phyloP scores from a whole-genome alignment of 2,113 vertebrate species.

The Felis catus region DNA sequence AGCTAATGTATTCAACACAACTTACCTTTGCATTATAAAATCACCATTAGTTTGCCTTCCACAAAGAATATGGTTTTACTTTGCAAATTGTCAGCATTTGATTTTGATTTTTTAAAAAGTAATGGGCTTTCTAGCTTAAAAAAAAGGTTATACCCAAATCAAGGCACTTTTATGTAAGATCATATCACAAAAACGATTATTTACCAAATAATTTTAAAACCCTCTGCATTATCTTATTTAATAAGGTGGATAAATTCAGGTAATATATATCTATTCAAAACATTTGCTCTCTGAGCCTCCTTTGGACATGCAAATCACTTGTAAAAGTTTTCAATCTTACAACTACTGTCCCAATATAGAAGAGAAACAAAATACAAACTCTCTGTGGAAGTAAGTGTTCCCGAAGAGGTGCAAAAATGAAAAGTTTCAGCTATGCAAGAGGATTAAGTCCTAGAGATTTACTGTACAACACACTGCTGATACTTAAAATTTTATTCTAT shows the following conservation, averaged over 20 bases:
- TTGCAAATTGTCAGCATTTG: not conserved
- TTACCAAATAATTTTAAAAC: not conserved
- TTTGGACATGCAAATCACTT: accelerated
- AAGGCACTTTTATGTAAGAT: not conserved
- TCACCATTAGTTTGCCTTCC: not conserved
- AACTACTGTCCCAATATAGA: not conserved
- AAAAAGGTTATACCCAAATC: not conserved
- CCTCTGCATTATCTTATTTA: not conserved
- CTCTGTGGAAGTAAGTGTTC: not conserved
- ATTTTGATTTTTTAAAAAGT: not conserved
- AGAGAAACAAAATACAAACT: not conserved
- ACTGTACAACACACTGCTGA: not conserved
- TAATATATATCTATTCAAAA: not conserved
- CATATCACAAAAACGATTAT: not conserved
- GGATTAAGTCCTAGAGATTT: not conserved
- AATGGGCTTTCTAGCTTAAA: not conserved
- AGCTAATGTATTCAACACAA: not conserved
- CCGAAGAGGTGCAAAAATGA: not conserved
- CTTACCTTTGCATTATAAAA: not conserved
- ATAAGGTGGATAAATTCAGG: not conserved
- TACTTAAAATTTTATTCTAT: not conserved
- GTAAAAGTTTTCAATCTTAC: not conserved
- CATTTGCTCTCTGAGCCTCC: not conserved
- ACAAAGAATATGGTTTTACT: not conserved
- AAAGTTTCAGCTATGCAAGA: not conserved